A percentile compares a stretch with the other conserved stretches of the same genome.
These are phyloP conservation scores for Sussaba pulchella DNA, from an alignment of 2,888 invertebrate species.

Conservation along the genomic window DNA sequence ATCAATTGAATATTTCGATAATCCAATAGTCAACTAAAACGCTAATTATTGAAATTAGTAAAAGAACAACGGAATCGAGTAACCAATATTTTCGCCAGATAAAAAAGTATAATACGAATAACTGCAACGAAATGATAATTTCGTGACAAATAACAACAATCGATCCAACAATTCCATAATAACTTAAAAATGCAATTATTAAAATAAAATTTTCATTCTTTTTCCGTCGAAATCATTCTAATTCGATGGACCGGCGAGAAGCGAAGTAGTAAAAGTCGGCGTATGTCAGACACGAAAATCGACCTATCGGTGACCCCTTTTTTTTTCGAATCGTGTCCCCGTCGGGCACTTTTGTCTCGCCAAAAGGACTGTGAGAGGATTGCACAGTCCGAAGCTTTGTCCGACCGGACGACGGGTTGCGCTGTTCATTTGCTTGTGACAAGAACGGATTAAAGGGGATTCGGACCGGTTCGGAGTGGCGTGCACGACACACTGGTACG, in stretches of 20 bases:
- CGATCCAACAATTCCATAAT: no score
- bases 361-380: slow-evolving; percentile 45
- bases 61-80: no score
- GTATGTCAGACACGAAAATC: slow-evolving; percentile 48
- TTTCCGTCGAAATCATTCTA: background rate
- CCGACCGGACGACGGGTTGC: slow-evolving; percentile 62
- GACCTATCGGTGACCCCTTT: slow-evolving; percentile 26
- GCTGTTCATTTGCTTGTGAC: slow-evolving; percentile 78
- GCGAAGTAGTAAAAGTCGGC: slow-evolving; percentile 45
- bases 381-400: slow-evolving; percentile 70
- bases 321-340: slow-evolving; percentile 8
- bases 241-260: background rate
- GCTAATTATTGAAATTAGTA: no score
- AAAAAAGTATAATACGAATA: background rate
- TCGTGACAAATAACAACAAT: no score
- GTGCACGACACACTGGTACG: background rate
- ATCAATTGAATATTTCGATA: no score
- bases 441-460: slow-evolving; percentile 77
- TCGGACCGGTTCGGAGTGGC: slow-evolving; percentile 67
- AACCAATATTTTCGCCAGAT: no score
- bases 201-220: no score
- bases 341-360: slow-evolving; percentile 15
- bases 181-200: no score
- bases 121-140: background rate
- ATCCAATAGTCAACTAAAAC: no score